Evolutionary conservation across 2,113 vertebrate species (phyloP).

Genomic region (Etheostoma cragini): DNA sequence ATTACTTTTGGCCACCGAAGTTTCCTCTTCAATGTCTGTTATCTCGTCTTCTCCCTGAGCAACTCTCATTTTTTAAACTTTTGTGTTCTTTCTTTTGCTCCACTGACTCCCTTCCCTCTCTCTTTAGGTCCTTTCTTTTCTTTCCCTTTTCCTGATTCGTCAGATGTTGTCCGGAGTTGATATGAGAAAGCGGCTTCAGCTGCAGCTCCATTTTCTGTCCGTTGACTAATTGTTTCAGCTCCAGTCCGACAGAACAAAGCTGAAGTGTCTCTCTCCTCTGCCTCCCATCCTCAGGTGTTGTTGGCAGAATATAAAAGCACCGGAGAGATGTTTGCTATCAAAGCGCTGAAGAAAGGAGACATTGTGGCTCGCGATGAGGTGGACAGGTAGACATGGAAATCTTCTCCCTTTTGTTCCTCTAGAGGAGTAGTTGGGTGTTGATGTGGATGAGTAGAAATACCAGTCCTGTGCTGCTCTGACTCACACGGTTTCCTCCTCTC

Average conservation of each 20-base stretch:
- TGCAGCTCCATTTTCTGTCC: no score
- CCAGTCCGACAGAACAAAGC: background rate
- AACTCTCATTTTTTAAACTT: no score
- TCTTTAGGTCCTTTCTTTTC: no score
- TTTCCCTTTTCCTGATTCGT: no score
- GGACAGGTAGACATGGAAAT: slow-evolving; percentile 89
- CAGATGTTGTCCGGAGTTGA: no score
- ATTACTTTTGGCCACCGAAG: no score
- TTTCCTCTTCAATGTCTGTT: no score
- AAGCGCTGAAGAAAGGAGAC: slow-evolving; percentile 99
- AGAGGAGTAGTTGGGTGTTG: background rate
- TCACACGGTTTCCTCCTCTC: background rate
- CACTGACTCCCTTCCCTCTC: no score
- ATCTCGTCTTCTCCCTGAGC: no score
- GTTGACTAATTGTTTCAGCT: no score
- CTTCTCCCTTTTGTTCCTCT: background rate
- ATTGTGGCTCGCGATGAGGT: slow-evolving; percentile 98
- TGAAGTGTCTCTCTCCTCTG: background rate
- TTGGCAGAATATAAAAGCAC: slow-evolving; percentile 97
- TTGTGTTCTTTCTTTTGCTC: no score
- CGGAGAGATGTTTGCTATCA: slow-evolving; percentile 99
- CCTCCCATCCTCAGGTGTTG: slow-evolving; percentile 86
- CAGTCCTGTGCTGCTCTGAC: background rate
- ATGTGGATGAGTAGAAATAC: background rate
- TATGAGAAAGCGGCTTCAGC: no score